Base-by-base conservation (phyloP, 2,888 invertebrate species). In the Sisyra nigra region DNA sequence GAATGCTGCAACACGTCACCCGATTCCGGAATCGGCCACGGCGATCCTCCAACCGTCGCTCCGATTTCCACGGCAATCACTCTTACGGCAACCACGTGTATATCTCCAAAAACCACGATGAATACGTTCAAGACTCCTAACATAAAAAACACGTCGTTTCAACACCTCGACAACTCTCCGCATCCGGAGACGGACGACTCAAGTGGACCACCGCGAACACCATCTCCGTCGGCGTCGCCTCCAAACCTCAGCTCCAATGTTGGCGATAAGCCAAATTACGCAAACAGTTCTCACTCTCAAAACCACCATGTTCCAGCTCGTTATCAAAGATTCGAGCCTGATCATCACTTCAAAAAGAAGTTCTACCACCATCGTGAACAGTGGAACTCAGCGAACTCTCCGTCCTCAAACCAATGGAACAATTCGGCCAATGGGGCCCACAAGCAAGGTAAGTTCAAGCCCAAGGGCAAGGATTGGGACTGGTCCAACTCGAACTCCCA, bases 11-110 rank as follows among this genome's bases (percentile, higher is more conserved):
- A 86, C 61, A 87, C 87, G 39, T 86, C 86, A 50, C 87, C 88
- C 9, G 88, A 87, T 64, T 83, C 82, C 38, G 88, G 87, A 51
- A 80, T 87, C 51, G 86, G 86, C 45, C 82, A 80, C 60, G 73
- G 75, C 44, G 74, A 72, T 57, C 67, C 69, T 46, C 63, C 67
- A 37, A 63, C 67, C 2, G 66, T 68, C 2, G 66, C 71, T 52
- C 63, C 67, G 11, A 61, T 66, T 41, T 53, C 55, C 56, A 61
- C 52, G 45, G 60, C 51, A 56, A 62, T 52, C 46, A 53, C 53
- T 42, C 53, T 57, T 8, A 47, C 54, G 44, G 42, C 47, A 11
- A 59, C 59, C 45, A 59, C 58, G 46, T 47, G 55, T 3, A 47
- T 60, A 14, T 59, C 61, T 49, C 48, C 61, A 46, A 59, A 60